Conservation (phyloP, 2,113 vertebrate genomes). For the Chloebia gouldiae region DNA sequence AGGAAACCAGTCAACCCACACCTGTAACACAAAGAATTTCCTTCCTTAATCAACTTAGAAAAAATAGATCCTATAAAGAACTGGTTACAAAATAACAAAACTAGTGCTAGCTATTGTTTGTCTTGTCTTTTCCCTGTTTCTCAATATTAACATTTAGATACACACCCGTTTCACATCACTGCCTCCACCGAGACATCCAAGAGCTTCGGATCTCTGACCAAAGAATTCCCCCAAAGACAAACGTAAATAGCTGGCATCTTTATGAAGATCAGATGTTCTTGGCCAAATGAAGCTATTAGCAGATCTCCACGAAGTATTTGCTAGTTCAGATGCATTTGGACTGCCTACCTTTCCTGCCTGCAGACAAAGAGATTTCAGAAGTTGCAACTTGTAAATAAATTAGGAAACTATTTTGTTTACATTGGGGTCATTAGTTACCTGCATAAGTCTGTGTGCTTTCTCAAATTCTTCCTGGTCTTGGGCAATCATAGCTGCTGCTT, state of each 20-base stretch:
- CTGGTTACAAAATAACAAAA: neutral
- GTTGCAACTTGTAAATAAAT: neutral
- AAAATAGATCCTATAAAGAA: neutral
- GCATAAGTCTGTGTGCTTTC: constrained; percentile 86
- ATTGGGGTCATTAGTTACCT: constrained; percentile 74
- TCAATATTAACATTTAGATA: neutral
- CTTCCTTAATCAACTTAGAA: neutral
- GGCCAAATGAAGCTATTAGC: constrained; percentile 71
- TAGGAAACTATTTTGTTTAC: neutral
- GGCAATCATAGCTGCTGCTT: constrained; percentile 85
- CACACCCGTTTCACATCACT: constrained; percentile 86
- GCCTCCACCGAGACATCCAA: constrained; percentile 87
- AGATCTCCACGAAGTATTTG: constrained; percentile 85
- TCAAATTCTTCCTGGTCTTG: constrained; percentile 93
- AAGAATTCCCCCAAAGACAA: constrained; percentile 94
- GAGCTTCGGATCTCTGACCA: constrained; percentile 90
- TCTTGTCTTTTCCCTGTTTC: neutral
- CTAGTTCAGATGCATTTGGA: constrained; percentile 59
- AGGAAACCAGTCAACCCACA: neutral
- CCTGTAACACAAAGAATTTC: neutral
- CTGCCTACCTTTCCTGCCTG: constrained; percentile 84
- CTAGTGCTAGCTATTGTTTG: neutral
- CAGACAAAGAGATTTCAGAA: constrained; percentile 16
- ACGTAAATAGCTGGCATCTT: constrained; percentile 84
- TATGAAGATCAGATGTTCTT: constrained; percentile 75